Evolutionary conservation across 2,797 vertebrate species (phyloP), one percentile per base, ranked within the genome.

Genomic region (Chaunax sp.): DNA sequence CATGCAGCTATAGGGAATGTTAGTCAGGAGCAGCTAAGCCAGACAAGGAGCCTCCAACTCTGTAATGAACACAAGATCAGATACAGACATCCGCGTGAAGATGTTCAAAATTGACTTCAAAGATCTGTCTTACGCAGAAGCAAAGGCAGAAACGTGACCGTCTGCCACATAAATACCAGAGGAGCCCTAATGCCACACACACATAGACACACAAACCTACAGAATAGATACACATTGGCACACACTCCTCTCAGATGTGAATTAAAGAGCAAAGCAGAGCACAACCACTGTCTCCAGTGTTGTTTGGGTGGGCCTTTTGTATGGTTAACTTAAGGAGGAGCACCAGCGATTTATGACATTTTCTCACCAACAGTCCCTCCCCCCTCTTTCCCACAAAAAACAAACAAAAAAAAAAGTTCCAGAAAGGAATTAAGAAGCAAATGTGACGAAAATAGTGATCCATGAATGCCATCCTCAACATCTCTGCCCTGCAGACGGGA

Each of bases 251-350:
- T 82, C 74, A 87, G 80, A 90, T 75, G 67, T 73, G 83, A 90
- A 92, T 92, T 92, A 92, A 83, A 92, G 90, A 87, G 86, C 70
- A 53, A 63, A 78, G 72, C 78, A 15, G 33, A 83, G 80, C 46
- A 86, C 81, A 86, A 89, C 89, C 91, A 23, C 89, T 62, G 89
- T 87, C 84, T 91, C 86, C 85, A 85, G 54, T 78, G 87, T 78
- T 87, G 82, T 91, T 86, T 92, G 93, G 93, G 93, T 87, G 92
- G 90, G 90, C 82, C 92, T 79, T 62, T 76, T 81, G 86, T 75
- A 85, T 86, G 89, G 91, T 92, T 85, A 76, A 82, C 75, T 85
- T 19, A 47, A 87, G 89, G 89, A 88, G 91, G 91, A 85, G 85
- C 58, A 45, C 37, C 1, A 63, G 60, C 16, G 2, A 83, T 86